Percentiles rank a stretch among this genome's conserved stretches.
Evolutionary conservation across 1,140 invertebrate genomes (phyloP).

Genomic region (Meteorus sp.): DNA sequence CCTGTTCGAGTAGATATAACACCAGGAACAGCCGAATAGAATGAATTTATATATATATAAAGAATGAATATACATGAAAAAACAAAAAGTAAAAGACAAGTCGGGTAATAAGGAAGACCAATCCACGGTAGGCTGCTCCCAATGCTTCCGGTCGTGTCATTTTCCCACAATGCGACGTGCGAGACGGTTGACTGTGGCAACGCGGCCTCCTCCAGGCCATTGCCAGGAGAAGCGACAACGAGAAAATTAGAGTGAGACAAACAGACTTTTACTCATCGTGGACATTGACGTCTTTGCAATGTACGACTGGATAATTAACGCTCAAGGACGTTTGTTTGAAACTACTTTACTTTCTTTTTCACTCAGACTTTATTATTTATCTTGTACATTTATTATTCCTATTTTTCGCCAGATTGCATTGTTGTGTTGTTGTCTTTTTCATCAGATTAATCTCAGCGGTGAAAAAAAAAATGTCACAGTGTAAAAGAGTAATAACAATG

Average conservation of each 20-base stretch:
- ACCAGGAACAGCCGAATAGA: not conserved
- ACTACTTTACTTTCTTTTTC: not conserved
- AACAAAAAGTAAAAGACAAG: slow-evolving; percentile 21
- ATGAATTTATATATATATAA: no score
- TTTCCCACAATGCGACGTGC: slow-evolving; percentile 40
- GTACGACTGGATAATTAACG: not conserved
- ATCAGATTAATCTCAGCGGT: not conserved
- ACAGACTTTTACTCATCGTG: not conserved
- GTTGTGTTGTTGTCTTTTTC: not conserved
- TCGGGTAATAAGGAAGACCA: slow-evolving; percentile 42
- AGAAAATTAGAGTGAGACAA: not conserved
- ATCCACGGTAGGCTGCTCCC: slow-evolving; percentile 44
- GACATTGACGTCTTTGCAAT: not conserved
- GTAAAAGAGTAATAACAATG: not conserved
- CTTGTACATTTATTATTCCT: not conserved
- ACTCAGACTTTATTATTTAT: not conserved
- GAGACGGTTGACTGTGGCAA: no score
- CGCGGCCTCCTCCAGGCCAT: not conserved
- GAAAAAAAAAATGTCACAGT: no score
- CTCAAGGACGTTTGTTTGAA: slow-evolving; percentile 9
- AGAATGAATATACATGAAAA: no score
- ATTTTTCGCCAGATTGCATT: not conserved
- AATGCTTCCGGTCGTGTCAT: slow-evolving; percentile 41
- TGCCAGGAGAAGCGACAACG: not conserved
- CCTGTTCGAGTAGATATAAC: no score